A percentile compares a stretch with the other conserved stretches of the same genome.
These are phyloP conservation scores for Sardina pilchardus DNA, from an alignment of 2,113 vertebrate species.

Conservation along the genomic window DNA sequence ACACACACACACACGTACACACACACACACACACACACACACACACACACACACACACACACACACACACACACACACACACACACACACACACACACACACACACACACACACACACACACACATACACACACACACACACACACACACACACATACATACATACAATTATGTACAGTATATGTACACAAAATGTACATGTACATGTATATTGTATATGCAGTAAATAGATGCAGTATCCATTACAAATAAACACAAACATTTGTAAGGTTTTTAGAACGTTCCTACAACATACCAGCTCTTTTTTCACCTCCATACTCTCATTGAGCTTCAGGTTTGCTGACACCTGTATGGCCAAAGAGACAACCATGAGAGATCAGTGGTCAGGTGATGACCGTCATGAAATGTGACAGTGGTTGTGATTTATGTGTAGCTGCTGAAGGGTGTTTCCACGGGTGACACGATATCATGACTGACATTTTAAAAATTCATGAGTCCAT, in stretches of 20 bases:
- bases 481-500: neutral
- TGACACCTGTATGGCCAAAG: conserved; percentile 79
- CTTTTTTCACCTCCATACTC: conserved; percentile 92
- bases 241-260: neutral
- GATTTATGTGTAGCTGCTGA: neutral
- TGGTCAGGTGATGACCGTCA: conserved; percentile 9
- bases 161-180: too few relatives aligned
- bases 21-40: too few relatives aligned
- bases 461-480: neutral
- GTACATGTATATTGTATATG: too few relatives aligned
- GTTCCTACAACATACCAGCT: conserved; percentile 79
- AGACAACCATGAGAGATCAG: conserved; percentile 9
- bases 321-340: conserved; percentile 95
- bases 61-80: conserved; percentile 1
- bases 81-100: conserved; percentile 35
- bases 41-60: conserved; percentile 32
- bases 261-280: neutral
- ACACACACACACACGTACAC: too few relatives aligned
- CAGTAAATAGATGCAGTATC: neutral
- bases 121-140: neutral
- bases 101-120: neutral
- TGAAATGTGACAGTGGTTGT: neutral
- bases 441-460: neutral
- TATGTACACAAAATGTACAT: too few relatives aligned
- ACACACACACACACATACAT: neutral